A percentile compares a stretch with the other conserved stretches of the same genome.
Conservation (phyloP, 1,140 invertebrate genomes). For the Drosophila prosaltans region DNA sequence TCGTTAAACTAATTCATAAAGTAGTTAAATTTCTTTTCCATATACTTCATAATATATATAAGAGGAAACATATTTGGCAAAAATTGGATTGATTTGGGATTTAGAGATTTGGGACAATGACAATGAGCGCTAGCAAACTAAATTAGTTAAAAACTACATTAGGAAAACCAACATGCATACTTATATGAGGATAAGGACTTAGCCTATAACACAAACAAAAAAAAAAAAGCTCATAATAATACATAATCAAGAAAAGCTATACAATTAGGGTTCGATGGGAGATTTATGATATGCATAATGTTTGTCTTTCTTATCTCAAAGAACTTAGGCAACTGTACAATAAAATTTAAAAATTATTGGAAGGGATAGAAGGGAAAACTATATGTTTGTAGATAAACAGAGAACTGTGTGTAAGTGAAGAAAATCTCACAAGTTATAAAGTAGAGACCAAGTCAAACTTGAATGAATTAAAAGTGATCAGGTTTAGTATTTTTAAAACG, state of each 20-base stretch:
- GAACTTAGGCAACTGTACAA: conserved; percentile 70
- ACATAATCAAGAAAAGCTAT: conserved; percentile 31
- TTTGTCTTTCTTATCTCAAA: conserved; percentile 18
- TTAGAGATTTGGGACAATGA: neutral
- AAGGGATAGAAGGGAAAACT: neutral
- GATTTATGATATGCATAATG: conserved; percentile 53
- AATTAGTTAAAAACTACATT: conserved; percentile 26
- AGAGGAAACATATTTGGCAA: conserved; percentile 76
- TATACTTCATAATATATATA: conserved; percentile 7
- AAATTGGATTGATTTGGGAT: conserved; percentile 59
- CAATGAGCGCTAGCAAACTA: conserved; percentile 8
- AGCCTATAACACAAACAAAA: neutral
- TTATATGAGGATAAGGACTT: neutral
- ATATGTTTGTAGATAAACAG: neutral
- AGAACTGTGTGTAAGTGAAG: no score
- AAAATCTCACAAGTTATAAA: no score
- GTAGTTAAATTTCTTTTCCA: neutral
- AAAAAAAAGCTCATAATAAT: conserved; percentile 11
- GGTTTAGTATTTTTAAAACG: no score
- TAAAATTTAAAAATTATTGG: conserved; percentile 43
- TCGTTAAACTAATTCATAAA: conserved; percentile 28
- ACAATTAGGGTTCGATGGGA: conserved; percentile 15
- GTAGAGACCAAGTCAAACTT: no score
- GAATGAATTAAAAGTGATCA: no score
- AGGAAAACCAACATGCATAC: conserved; percentile 9